phyloP scores from a whole-genome alignment of 2,888 invertebrate species.

The Ochropleura plecta region DNA sequence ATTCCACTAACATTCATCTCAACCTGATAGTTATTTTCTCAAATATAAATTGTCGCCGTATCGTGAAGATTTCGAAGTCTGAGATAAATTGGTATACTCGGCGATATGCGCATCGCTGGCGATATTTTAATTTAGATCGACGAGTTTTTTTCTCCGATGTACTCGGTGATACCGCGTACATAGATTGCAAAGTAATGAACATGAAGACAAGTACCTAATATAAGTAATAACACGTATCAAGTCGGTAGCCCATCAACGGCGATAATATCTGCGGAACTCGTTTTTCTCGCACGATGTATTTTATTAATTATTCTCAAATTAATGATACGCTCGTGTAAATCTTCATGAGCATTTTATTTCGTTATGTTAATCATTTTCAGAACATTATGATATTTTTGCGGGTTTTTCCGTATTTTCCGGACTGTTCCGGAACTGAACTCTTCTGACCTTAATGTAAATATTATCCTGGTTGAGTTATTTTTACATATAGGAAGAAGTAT shows the following conservation, averaged over 20 bases:
- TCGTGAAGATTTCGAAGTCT: constrained; percentile 14
- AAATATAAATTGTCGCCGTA: not conserved
- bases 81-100: constrained; percentile 35
- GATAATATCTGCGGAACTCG: constrained; percentile 50
- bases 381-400: constrained; percentile 10
- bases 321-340: constrained; percentile 20
- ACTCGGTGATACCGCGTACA: constrained; percentile 20
- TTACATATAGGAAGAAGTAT: not conserved
- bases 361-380: constrained; percentile 7
- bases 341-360: constrained; percentile 18
- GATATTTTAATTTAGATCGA: constrained; percentile 53
- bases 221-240: constrained; percentile 58
- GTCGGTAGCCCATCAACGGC: constrained; percentile 32
- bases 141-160: constrained; percentile 37
- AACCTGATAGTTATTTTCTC: not conserved
- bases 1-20: not conserved
- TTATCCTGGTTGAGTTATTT: constrained; percentile 4
- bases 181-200: constrained; percentile 37
- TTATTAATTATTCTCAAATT: constrained; percentile 35
- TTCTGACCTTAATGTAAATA: not conserved
- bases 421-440: not conserved
- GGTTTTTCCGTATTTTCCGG: not conserved
- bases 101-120: constrained; percentile 31
- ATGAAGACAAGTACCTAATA: constrained; percentile 50
- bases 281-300: constrained; percentile 33